Evolutionary conservation across 64 coral and sea anemone species (phyloP), one percentile per base, ranked within the genome.

Genomic region (Dendrophyllia cribrosa): DNA sequence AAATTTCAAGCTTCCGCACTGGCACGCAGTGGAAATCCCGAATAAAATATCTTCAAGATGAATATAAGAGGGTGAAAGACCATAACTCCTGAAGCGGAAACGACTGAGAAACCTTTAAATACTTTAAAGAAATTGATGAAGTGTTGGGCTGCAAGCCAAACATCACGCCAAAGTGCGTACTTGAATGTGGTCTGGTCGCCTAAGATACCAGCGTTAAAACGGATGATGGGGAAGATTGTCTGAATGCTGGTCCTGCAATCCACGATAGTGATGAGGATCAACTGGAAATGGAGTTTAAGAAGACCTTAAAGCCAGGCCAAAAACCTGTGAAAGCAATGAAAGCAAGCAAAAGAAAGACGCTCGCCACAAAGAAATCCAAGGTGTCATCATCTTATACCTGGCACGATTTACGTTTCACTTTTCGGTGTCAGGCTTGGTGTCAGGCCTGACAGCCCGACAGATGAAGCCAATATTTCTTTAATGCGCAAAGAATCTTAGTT

Each of bases 51-150:
- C 15, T 83, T 59, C 25, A 83, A 83, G 19, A 66, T 12, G 51
- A 53, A 53, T 53, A 53, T 9, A 53, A 53, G 51, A 53, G 71
- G 2, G 86, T 88, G 25, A 89, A 94, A 43, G 86, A 94, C 2
- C 86, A 89, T 21, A 82, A 94, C 19, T 73, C 47, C 14, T 63
- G 72, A 48, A 87, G 82, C 17, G 76, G 92, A 23, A 93, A 82
- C 14, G 52, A 82, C 11, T 34, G 8, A 9, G 85, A 93, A 11
- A 59, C 75, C 7, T 93, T 76, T 8, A 11, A 55, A 2, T 88
- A 88, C 24, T 93, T 67, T n/a, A 84, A 93, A 17, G 91, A 93
- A 6, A 19, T 93, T 6, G 75, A 93, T 49, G 91, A 9, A 2
- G 59, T 93, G 0, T 51, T 93, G 17, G 92, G 92, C 9, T 88